Percentiles rank a stretch among this genome's conserved stretches.
These are phyloP conservation scores for Pteronura brasiliensis DNA, from an alignment of 2,113 vertebrate genomes.

Conservation along the genomic window DNA sequence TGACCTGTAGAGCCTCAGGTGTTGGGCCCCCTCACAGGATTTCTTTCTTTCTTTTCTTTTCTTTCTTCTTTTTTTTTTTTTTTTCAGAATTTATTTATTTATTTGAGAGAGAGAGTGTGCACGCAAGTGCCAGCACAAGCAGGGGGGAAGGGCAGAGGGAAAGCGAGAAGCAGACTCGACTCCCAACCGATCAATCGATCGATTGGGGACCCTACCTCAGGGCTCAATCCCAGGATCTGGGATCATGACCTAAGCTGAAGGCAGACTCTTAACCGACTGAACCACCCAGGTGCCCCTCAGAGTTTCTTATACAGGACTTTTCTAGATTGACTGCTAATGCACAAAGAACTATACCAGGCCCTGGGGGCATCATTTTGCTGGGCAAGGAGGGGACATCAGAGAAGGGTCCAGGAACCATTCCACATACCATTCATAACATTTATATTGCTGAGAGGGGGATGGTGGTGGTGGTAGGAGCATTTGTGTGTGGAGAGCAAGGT, in stretches of 20 bases:
- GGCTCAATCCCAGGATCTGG: neutral
- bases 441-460: neutral
- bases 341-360: neutral
- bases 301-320: neutral
- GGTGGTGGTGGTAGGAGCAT: neutral
- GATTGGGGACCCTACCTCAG: too few species aligned
- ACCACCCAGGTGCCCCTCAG: neutral
- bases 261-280: too few species aligned
- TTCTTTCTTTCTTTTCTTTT: neutral
- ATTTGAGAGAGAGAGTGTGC: too few species aligned
- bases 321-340: neutral
- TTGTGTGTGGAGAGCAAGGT: neutral
- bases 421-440: neutral
- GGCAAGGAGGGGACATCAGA: neutral
- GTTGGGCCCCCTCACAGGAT: neutral
- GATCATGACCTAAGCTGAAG: neutral
- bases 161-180: too few species aligned
- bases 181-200: too few species aligned
- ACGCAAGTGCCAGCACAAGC: too few species aligned
- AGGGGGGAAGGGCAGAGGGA: too few species aligned
- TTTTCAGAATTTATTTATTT: too few species aligned
- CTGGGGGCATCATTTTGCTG: slow-evolving; percentile 9
- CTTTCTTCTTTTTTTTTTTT: neutral
- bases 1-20: neutral
- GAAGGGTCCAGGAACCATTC: neutral